Base-by-base conservation (phyloP, 2,113 vertebrate species). In the Alectura lathami region DNA sequence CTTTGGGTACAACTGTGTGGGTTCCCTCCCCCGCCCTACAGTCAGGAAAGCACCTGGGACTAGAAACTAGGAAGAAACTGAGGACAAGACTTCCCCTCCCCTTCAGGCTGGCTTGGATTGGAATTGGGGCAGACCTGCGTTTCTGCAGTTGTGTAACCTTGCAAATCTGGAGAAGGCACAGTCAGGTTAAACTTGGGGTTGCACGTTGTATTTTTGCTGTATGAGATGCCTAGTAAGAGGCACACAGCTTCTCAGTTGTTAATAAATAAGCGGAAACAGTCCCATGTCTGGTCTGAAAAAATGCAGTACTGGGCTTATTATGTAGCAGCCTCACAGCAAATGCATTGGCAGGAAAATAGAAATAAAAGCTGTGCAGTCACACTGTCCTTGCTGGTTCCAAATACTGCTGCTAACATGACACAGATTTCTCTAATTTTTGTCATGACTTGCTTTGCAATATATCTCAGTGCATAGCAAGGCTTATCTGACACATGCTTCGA, bases 201-300 rank as follows among this genome's bases (percentile, higher is more conserved):
- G 2, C 6, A 11, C 36, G 13, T 48, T 76, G 50, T 15, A 3
- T 38, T 62, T 47, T 47, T 17, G 20, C 11, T 73, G 5, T 43
- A 22, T 45, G 38, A 64, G 40, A 26, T 17, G 1, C 13, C 38
- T 17, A 38, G 0, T 43, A 22, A 27, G 20, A 63, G 32, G 54
- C 32, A n/a, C 20, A 47, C 36, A 63, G 34, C 4, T 62, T 30
- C 6, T 7, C 21, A 14, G 20, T 23, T 81, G 17, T 51, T 73
- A 67, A 83, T 94, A 94, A 94, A 89, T 94, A 82, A 91, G 27
- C 64, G 80, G 70, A 43, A 68, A n/a, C 21, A 62, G 30, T 79
- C 38, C 42, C 18, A 8, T 38, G 51, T 24, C 16, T 6, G 56
- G 32, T 32, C 29, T 48, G 30, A 67, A 17, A 56, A 74, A 22